Evolutionary conservation across 1,140 invertebrate genomes (phyloP), one percentile per base, ranked within the genome.

Genomic region (Schmidtea mediterranea): DNA sequence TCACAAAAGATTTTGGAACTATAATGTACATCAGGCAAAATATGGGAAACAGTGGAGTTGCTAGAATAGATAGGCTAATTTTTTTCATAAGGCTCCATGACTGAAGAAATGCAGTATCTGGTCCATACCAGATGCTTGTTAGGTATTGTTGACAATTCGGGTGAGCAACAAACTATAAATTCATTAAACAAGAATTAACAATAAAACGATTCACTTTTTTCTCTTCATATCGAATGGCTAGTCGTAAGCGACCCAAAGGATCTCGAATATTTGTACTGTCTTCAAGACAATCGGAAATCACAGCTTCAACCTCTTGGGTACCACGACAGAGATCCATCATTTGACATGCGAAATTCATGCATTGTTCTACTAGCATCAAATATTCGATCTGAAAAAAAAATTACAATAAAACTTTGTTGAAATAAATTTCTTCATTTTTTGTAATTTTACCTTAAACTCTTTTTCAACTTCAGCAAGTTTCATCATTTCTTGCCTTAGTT

Each of bases 401-500:
- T 6, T 19, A 41, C 3, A 6, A 23, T 32, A 6, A 6, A 32
- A 32, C 10, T 6, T 32, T 32, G 26, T 32, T 10, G 10, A 32
- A 32, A 3, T 6, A 6, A 3, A 6, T 6, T 32, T 32, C 3
- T 10, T 32, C 3, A 40, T 13, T 50, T 2, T 10, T 40, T 6
- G 38, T 15, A 8, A 21, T 21, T 23, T 48, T 21, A 48, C 46
- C 23, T 48, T 53, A 40, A 54, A 54, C 40, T 54, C 53, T 38
- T 54, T 54, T 38, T 54, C 53, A 2, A 54, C 51, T 43, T 54
- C 52, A 5, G 53, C 53, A 16, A 54, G 41, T 48, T 53, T 54
- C 52, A 54, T 54, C 48, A 49, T 45, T 39, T 48, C 46, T 23
- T 48, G 46, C 18, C 46, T 36, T 23, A 48, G 15, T 19, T 48